phyloP scores from a whole-genome alignment of 2,113 vertebrate genomes.

The Laterallus jamaicensis region DNA sequence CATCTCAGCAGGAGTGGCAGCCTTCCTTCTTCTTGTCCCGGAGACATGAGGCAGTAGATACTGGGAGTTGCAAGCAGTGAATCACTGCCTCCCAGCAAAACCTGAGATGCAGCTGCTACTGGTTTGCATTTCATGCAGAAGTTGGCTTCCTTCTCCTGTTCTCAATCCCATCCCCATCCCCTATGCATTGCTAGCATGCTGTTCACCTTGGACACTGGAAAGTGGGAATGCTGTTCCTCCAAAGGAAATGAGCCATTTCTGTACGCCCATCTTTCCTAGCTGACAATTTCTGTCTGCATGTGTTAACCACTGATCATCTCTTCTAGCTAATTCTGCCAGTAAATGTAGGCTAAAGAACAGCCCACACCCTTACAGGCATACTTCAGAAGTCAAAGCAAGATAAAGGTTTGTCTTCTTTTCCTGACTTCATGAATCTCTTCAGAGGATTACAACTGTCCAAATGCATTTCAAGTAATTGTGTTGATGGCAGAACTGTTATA shows the following conservation, averaged over 20 bases:
- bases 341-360: neutral
- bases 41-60: neutral
- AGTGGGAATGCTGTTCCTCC: neutral
- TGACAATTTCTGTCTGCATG: neutral
- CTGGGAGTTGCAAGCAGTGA: neutral
- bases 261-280: neutral
- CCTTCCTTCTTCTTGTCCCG: neutral
- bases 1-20: neutral
- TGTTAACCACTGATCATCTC: neutral
- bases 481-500: neutral
- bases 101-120: neutral
- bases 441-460: neutral
- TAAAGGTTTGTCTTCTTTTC: neutral
- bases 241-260: neutral
- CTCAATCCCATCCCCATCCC: neutral
- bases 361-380: neutral
- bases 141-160: neutral
- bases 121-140: neutral
- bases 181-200: neutral
- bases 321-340: neutral
- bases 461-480: neutral
- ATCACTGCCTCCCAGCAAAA: neutral
- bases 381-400: neutral
- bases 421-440: neutral
- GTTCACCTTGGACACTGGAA: neutral